Percentiles rank a stretch among this genome's conserved stretches.
Conservation (phyloP, 2,113 vertebrate species). For the human (Homo sapiens) region GRCh38 chr4:170563501-170564000, state of each 20-base stretch:
- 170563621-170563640: not conserved
- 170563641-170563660: not conserved
- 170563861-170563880: not conserved
- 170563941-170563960: not conserved
- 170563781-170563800: not conserved
- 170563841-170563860: not conserved
- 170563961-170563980: not conserved
- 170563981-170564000: not conserved
- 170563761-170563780: not conserved
- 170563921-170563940: not conserved
- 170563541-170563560: not conserved
- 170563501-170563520: not conserved
- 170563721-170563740: not conserved
- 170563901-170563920: not conserved
- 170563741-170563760: not conserved
- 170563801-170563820: not conserved
- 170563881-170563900: not conserved
- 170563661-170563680: not conserved
- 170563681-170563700: not conserved
- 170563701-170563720: not conserved
- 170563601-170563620: not conserved
- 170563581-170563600: not conserved
- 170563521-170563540: not conserved
- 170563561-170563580: not conserved
- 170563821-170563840: not conserved